Conservation (phyloP, 2,888 invertebrate species). For the Chloromyia formosa region DNA sequence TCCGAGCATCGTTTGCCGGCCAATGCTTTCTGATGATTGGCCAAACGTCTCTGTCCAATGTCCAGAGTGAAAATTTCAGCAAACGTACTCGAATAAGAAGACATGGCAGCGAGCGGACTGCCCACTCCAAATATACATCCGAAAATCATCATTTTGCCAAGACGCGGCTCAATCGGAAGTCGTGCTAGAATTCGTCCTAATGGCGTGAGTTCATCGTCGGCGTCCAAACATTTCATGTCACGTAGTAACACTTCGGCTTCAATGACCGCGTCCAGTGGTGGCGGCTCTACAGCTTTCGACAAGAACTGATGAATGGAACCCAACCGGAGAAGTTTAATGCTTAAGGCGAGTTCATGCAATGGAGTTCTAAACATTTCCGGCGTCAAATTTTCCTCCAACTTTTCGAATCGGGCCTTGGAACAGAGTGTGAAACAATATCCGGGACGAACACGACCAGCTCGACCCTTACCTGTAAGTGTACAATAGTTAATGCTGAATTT, state of each 20-base stretch:
- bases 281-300: conserved; percentile 94
- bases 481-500: not conserved
- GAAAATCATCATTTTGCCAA: conserved; percentile 97
- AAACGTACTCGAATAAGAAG: conserved; percentile 94
- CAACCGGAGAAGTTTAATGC: conserved; percentile 84
- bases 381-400: conserved; percentile 87
- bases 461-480: conserved; percentile 74
- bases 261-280: conserved; percentile 96
- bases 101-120: conserved; percentile 91
- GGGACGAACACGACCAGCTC: conserved; percentile 93
- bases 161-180: conserved; percentile 93
- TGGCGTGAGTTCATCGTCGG: conserved; percentile 87
- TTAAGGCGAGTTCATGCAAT: conserved; percentile 91
- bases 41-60: conserved; percentile 77
- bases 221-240: conserved; percentile 93
- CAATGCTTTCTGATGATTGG: conserved; percentile 84
- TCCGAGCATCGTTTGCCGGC: conserved; percentile 91
- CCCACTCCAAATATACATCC: conserved; percentile 92
- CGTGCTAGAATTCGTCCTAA: conserved; percentile 93
- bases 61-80: conserved; percentile 92
- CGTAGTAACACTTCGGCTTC: conserved; percentile 88
- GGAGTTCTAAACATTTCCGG: conserved; percentile 99
- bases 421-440: conserved; percentile 96
- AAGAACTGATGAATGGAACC: conserved; percentile 95
- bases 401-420: conserved; percentile 75